These are phyloP conservation scores for Aleiodes alternator DNA, from an alignment of 2,888 invertebrate genomes.

Conservation along the genomic window DNA sequence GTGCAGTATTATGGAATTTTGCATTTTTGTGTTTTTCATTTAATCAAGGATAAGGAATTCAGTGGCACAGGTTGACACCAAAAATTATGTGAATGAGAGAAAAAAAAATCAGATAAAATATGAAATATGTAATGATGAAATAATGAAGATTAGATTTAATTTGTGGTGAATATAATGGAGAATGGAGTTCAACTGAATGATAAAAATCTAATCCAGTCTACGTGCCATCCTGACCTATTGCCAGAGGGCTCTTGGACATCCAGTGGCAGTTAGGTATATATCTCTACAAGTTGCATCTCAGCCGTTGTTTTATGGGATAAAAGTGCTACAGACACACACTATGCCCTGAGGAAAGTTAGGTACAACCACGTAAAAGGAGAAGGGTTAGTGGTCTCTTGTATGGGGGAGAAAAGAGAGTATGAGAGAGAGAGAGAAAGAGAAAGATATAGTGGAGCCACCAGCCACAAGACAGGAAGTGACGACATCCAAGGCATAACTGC, in stretches of 20 bases:
- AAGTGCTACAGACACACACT: constrained; percentile 35
- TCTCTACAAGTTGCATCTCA: constrained; percentile 3
- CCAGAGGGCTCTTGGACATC: constrained; percentile 40
- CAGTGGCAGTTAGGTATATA: constrained; percentile 26
- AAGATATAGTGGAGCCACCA: constrained; percentile 47
- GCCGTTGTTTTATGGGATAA: constrained; percentile 29
- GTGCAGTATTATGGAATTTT: not conserved
- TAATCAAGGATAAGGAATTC: too few relatives aligned
- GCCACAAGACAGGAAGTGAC: constrained; percentile 67
- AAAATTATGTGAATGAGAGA: too few relatives aligned
- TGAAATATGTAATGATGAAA: too few relatives aligned
- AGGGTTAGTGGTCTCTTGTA: constrained; percentile 34
- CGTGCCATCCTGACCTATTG: constrained; percentile 52
- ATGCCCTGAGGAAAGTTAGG: constrained; percentile 25
- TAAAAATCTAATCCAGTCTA: constrained; percentile 19
- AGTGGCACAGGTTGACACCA: not conserved
- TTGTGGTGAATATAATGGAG: too few relatives aligned
- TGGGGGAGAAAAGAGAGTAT: constrained; percentile 44
- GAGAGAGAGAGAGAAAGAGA: constrained; percentile 42
- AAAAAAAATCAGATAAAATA: too few relatives aligned
- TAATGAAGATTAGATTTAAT: too few relatives aligned
- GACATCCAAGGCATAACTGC: constrained; percentile 62
- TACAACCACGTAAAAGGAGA: constrained; percentile 20
- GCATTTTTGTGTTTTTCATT: not conserved
- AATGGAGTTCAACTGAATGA: too few relatives aligned